A percentile compares a stretch with the other conserved stretches of the same genome.
phyloP scores from a whole-genome alignment of 2,888 invertebrate species.

The Lasioglossum zephyrum region DNA sequence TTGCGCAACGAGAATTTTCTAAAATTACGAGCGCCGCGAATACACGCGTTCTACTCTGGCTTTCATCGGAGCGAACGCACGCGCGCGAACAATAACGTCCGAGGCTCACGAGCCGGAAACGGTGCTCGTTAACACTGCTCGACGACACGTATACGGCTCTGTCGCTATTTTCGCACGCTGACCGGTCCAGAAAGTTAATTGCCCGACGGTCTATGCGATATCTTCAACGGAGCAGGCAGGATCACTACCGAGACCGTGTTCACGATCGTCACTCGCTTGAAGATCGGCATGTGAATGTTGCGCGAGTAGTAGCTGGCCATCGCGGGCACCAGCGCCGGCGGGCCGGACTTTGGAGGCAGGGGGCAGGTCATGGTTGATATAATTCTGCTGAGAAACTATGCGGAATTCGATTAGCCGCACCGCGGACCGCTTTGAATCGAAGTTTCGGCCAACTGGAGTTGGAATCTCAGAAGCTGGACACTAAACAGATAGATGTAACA shows the following conservation, averaged over 20 bases:
- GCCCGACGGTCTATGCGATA: slow-evolving; percentile 58
- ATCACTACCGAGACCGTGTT: slow-evolving; percentile 78
- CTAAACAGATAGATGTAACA: too few relatives aligned
- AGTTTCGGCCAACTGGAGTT: neutral
- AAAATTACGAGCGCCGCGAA: slow-evolving; percentile 30
- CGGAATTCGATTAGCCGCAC: neutral
- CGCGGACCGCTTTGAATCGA: neutral
- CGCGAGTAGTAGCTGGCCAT: slow-evolving; percentile 75
- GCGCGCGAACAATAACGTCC: slow-evolving; percentile 1
- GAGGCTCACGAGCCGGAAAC: neutral
- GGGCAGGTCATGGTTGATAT: slow-evolving; percentile 79
- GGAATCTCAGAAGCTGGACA: neutral
- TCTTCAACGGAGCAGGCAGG: slow-evolving; percentile 80
- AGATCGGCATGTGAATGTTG: slow-evolving; percentile 79
- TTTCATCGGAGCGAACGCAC: slow-evolving; percentile 18
- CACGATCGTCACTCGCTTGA: slow-evolving; percentile 79
- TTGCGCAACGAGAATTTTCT: slow-evolving; percentile 31
- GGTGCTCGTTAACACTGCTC: neutral
- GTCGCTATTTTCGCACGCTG: slow-evolving; percentile 4
- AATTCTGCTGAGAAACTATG: neutral
- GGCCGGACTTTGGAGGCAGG: slow-evolving; percentile 72
- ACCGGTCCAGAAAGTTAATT: neutral
- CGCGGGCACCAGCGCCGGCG: slow-evolving; percentile 73
- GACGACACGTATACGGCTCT: slow-evolving; percentile 22
- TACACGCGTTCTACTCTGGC: neutral